Percentiles rank a stretch among this genome's conserved stretches.
These are phyloP conservation scores for Saimiri boliviensis DNA, from an alignment of 2,113 vertebrate species.

Conservation along the genomic window DNA sequence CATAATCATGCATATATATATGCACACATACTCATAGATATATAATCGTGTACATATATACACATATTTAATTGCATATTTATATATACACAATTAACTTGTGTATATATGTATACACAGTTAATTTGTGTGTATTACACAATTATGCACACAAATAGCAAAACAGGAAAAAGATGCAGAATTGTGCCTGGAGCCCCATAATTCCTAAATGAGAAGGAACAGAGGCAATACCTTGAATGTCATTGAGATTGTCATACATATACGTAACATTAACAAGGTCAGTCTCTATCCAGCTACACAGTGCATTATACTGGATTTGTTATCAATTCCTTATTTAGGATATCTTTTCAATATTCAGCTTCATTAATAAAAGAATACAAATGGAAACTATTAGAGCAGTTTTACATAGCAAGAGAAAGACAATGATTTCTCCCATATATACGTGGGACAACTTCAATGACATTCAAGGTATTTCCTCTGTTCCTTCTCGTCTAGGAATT, in stretches of 20 bases:
- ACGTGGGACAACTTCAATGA: fast-evolving
- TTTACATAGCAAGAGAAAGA: neutral
- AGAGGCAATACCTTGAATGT: fast-evolving
- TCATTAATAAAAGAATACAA: neutral
- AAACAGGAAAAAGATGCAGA: fast-evolving
- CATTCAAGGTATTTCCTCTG: fast-evolving
- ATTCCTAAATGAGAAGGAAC: neutral
- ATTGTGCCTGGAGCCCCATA: fast-evolving
- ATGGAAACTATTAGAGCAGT: neutral
- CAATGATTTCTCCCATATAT: too few species aligned
- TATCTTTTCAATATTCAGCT: too few species aligned
- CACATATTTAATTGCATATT: too few species aligned
- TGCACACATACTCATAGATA: neutral
- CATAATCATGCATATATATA: fast-evolving
- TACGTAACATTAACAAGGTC: neutral
- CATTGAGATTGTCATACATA: fast-evolving
- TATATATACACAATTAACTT: too few species aligned
- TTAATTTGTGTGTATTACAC: too few species aligned
- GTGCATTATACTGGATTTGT: neutral
- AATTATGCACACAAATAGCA: too few species aligned
- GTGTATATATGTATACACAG: too few species aligned
- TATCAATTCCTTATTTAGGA: neutral
- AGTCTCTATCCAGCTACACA: fast-evolving
- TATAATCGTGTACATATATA: too few species aligned
- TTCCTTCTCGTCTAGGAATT: neutral